A percentile compares a stretch with the other conserved stretches of the same genome.
Conservation (phyloP, 2,888 invertebrate genomes). For the Andrena chrysosceles region DNA sequence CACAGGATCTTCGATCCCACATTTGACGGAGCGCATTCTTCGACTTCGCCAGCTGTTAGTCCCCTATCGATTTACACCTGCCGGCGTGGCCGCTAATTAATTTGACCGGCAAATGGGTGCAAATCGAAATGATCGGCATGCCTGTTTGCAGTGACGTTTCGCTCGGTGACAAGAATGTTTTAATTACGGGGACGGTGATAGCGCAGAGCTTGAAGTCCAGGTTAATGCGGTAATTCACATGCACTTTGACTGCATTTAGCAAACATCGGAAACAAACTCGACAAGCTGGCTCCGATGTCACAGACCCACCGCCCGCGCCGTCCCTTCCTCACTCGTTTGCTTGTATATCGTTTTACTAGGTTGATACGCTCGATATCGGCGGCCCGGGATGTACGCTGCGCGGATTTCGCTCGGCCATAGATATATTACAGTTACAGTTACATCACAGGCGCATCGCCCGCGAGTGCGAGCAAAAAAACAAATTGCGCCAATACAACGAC, state of each 20-base stretch:
- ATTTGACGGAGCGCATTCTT: not conserved
- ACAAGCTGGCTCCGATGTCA: constrained; percentile 74
- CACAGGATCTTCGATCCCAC: too few relatives aligned
- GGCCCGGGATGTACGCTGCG: not conserved
- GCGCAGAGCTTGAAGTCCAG: constrained; percentile 68
- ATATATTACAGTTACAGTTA: constrained; percentile 17
- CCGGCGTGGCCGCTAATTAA: constrained; percentile 65
- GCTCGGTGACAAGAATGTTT: constrained; percentile 78
- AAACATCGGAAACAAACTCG: constrained; percentile 80
- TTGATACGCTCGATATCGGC: constrained; percentile 63
- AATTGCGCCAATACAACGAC: constrained; percentile 4
- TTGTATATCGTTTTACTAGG: constrained; percentile 62
- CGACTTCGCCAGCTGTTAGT: constrained; percentile 23
- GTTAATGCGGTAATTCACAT: constrained; percentile 83
- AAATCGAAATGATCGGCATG: constrained; percentile 74
- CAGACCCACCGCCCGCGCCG: constrained; percentile 50
- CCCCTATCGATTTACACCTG: constrained; percentile 4
- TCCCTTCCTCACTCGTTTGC: constrained; percentile 37
- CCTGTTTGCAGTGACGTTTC: constrained; percentile 69
- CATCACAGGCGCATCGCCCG: not conserved
- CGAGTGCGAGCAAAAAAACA: not conserved
- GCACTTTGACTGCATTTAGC: constrained; percentile 83
- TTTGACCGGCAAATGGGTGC: constrained; percentile 66
- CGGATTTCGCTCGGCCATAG: constrained; percentile 32
- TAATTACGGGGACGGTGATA: constrained; percentile 74